Conservation (phyloP, 2,888 invertebrate genomes). For the Mythimna ferrago region DNA sequence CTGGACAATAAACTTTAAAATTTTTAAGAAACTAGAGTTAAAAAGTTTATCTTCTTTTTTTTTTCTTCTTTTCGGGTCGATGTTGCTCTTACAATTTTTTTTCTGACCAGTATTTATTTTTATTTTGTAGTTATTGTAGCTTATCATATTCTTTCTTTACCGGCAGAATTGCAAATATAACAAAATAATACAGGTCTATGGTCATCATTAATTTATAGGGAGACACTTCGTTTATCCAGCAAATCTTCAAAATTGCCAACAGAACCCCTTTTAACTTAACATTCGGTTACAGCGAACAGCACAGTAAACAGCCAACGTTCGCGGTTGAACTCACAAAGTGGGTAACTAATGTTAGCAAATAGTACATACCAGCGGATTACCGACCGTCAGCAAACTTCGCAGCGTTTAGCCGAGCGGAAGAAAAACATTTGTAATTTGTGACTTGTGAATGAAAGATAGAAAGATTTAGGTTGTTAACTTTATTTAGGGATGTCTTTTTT, state of each 20-base stretch:
- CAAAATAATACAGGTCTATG: no score
- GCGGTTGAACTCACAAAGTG: conserved; percentile 41
- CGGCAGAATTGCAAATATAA: no score
- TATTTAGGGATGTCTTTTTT: not conserved
- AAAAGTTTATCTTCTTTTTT: no score
- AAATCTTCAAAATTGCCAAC: not conserved
- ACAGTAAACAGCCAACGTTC: conserved; percentile 32
- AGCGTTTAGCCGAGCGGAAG: conserved; percentile 4
- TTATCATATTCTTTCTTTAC: no score
- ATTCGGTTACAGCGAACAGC: conserved; percentile 21
- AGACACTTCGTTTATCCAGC: not conserved
- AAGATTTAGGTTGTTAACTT: not conserved
- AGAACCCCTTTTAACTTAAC: conserved; percentile 12
- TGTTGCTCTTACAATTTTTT: no score
- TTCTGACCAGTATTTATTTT: no score
- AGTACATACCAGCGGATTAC: conserved; percentile 26
- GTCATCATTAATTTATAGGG: not conserved
- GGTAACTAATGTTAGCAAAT: conserved; percentile 36
- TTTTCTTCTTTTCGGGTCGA: no score
- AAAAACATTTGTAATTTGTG: conserved; percentile 25
- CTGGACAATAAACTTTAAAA: no score
- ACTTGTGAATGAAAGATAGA: not conserved
- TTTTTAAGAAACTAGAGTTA: no score
- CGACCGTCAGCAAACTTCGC: conserved; percentile 8
- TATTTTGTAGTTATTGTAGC: no score